Base-by-base conservation (phyloP, 2,888 invertebrate genomes). In the Euproctis similis region DNA sequence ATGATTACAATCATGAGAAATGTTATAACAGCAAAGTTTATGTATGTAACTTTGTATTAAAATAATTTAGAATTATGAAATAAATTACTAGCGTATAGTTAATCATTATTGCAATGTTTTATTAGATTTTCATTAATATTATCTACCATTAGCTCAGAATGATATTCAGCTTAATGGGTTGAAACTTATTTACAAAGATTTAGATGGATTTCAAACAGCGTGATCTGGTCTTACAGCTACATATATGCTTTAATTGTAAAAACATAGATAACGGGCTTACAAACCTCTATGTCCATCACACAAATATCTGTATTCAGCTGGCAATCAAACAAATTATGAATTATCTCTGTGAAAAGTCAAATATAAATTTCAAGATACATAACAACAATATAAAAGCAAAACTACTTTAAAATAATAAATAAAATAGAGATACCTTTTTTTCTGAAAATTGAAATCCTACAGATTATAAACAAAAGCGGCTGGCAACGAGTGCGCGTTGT, bases 391-490 rank as follows among this genome's bases (percentile, higher is more conserved):
- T 4, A n/a, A n/a, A n/a, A 14, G 6, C 14, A 19, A 6, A 6
- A n/a, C 8, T 3, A 19, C n/a, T 19, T 3, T 19, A 19, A 4
- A 8, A n/a, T 19, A 4, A 14, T 10, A 23, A 22, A 11, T 24
- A 36, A 21, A 26, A 10, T 20, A 14, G 12, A 21, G 3, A 21
- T 2, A 21, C 21, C 24, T 31, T 39, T 26, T 14, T 6, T 16
- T 39, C 38, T n/a, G 6, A 14, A 34, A 33, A 39, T 31, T 21
- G 13, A 25, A 37, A 39, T 56, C 50, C 46, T 38, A 56, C 58
- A 63, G 59, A 64, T 57, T 57, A 52, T 59, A 66, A 72, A 76
- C 68, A 70, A 74, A 72, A 69, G 65, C 57, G 55, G 39, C 36
- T 33, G 53, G 58, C 58, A 54, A 46, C 40, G 42, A 38, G 40